Evolutionary conservation across 2,113 vertebrate genomes (phyloP).

Genomic region (Oophaga pumilio): DNA sequence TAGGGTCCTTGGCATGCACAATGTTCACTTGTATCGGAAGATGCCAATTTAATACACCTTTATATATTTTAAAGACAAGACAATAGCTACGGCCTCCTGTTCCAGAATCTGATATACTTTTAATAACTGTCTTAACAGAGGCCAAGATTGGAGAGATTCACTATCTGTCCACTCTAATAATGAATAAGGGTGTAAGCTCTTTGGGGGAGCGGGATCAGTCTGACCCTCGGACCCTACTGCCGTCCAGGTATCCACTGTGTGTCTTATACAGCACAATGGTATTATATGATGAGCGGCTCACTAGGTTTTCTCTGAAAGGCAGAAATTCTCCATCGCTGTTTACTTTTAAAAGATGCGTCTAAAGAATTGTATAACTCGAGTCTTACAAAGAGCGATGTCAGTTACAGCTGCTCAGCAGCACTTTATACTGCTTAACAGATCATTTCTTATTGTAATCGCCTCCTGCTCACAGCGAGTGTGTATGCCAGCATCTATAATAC

Average conservation of each 20-base stretch:
- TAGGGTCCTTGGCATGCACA: background rate
- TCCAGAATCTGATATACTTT: conserved; percentile 18
- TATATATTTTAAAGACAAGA: conserved; percentile 3
- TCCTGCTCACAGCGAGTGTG: background rate
- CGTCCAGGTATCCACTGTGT: background rate
- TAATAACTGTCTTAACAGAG: conserved; percentile 2
- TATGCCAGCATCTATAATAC: background rate
- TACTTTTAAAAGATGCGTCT: background rate
- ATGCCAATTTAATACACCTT: conserved; percentile 17
- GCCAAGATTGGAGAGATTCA: background rate
- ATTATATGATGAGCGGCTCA: background rate
- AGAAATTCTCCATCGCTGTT: background rate
- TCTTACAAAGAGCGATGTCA: background rate
- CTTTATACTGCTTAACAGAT: background rate
- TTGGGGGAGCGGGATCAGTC: background rate
- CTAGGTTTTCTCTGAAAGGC: background rate
- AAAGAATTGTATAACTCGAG: background rate
- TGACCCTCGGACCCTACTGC: background rate
- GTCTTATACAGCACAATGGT: background rate
- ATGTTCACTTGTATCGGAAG: background rate
- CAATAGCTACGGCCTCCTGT: conserved; percentile 4
- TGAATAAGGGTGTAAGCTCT: background rate
- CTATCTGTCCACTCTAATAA: background rate
- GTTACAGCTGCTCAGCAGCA: background rate
- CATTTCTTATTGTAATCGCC: background rate